phyloP scores from a whole-genome alignment of 2,888 invertebrate genomes.

The Spilosoma lubricipeda region DNA sequence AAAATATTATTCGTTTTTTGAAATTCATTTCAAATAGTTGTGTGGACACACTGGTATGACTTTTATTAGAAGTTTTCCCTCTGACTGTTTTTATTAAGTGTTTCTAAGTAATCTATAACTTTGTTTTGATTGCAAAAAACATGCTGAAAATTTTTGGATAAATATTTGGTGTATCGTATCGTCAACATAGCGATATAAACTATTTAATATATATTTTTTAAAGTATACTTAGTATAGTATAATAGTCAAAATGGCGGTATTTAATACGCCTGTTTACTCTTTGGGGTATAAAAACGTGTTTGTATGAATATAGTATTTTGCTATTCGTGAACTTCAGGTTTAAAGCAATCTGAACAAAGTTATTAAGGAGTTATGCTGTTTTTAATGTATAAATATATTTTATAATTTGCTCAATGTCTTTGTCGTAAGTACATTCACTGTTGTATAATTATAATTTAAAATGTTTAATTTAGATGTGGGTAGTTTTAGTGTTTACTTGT shows the following conservation, averaged over 20 bases:
- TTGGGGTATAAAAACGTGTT: background rate
- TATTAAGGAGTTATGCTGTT: background rate
- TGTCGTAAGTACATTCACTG: conserved; percentile 42
- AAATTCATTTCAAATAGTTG: background rate
- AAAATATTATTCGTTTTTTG: background rate
- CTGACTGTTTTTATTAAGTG: background rate
- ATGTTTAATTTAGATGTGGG: background rate
- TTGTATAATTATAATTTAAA: conserved; percentile 40
- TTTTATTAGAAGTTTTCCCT: background rate
- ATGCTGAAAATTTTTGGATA: background rate
- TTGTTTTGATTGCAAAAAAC: background rate
- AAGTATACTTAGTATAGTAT: background rate
- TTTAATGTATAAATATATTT: conserved; percentile 6
- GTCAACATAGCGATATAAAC: background rate
- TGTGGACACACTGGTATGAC: background rate
- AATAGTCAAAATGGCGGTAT: background rate
- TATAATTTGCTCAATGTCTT: conserved; percentile 36
- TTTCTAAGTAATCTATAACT: background rate
- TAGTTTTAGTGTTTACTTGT: conserved; percentile 6
- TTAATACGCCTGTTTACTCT: background rate
- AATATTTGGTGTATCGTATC: background rate
- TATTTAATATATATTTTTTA: background rate
- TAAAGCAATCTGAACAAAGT: background rate
- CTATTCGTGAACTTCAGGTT: too few species aligned
- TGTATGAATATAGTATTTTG: too few species aligned